A percentile compares a stretch with the other conserved stretches of the same genome.
Conservation (phyloP, 2,888 invertebrate genomes). For the Eulithis prunata region DNA sequence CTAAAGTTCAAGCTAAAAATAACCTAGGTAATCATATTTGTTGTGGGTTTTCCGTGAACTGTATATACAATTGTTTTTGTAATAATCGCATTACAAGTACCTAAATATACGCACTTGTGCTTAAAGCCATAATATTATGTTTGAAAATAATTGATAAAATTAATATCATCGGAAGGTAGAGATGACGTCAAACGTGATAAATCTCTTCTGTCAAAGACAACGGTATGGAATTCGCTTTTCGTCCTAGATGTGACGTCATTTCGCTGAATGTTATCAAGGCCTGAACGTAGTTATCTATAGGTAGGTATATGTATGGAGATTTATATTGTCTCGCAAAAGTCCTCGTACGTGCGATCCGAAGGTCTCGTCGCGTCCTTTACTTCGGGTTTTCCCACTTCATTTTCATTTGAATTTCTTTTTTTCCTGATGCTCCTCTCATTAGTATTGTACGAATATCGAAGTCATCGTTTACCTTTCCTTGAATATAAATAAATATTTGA, state of each 20-base stretch:
- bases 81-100: neutral
- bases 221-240: too few relatives aligned
- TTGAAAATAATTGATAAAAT: too few relatives aligned
- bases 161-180: too few relatives aligned
- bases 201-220: too few relatives aligned
- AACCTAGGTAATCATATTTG: neutral
- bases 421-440: neutral
- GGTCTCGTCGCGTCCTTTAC: conserved; percentile 49
- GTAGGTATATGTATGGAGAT: too few relatives aligned
- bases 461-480: too few relatives aligned
- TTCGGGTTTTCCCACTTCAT: conserved; percentile 27
- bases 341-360: conserved; percentile 28
- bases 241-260: too few relatives aligned
- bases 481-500: too few relatives aligned
- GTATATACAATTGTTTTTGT: neutral
- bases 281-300: neutral
- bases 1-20: too few relatives aligned
- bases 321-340: conserved; percentile 12
- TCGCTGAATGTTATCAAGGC: neutral
- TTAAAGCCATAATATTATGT: too few relatives aligned
- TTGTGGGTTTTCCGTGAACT: neutral
- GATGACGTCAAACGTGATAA: too few relatives aligned
- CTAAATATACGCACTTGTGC: neutral
- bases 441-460: neutral
- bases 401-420: neutral